Evolutionary conservation across 2,113 vertebrate genomes (phyloP).

Genomic region (Dasyornis broadbenti): DNA sequence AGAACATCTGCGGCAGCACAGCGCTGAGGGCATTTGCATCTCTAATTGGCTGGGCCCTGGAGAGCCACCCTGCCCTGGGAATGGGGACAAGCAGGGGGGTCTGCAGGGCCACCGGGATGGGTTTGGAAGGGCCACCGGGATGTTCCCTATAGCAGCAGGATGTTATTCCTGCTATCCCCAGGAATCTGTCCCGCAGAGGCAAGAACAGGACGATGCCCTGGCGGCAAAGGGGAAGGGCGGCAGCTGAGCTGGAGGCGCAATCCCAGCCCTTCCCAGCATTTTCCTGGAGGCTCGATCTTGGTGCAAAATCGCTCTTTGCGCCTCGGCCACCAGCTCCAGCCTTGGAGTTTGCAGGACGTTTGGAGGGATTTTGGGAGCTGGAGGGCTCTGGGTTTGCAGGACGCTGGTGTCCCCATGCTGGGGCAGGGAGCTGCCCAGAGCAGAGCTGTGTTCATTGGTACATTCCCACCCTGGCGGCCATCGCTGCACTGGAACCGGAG

Average conservation of each 20-base stretch:
- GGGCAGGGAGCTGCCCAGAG: not conserved
- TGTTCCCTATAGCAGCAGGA: fast-evolving
- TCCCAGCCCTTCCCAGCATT: not conserved
- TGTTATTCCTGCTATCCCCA: not conserved
- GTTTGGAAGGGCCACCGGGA: not conserved
- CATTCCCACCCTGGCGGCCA: fast-evolving
- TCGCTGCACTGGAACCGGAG: not conserved
- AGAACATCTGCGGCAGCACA: not conserved
- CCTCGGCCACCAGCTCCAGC: not conserved
- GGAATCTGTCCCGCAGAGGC: fast-evolving
- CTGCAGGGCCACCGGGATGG: not conserved
- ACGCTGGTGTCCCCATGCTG: fast-evolving
- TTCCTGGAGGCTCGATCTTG: fast-evolving
- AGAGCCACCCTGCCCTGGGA: not conserved
- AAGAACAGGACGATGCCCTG: fast-evolving
- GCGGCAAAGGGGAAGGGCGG: not conserved
- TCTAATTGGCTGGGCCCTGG: not conserved
- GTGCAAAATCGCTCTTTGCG: fast-evolving
- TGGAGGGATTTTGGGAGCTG: fast-evolving
- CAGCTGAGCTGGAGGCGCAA: not conserved
- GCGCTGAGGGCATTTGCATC: not conserved
- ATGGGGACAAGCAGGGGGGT: fast-evolving
- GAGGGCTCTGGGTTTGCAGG: not conserved
- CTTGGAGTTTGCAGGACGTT: not conserved
- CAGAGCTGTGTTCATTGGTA: fast-evolving